Evolutionary conservation across 2,797 vertebrate species (phyloP), one percentile per base, ranked within the genome.

Genomic region (Alcedo atthis): DNA sequence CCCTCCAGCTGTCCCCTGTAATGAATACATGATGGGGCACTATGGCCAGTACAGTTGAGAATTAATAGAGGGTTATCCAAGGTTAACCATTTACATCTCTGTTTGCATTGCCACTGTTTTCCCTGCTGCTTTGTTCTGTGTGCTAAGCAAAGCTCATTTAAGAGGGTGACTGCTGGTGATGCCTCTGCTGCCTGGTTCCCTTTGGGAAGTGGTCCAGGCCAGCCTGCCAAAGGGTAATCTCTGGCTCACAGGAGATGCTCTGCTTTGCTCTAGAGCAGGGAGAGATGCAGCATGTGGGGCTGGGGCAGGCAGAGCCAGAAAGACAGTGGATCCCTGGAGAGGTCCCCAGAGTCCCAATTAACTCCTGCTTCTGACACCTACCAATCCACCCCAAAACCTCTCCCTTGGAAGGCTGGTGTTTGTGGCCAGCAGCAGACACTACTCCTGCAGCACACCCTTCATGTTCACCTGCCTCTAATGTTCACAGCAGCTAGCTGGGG

Each of bases 71-170:
- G 54, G 42, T 51, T 71, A 89, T 75, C 30, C 46, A 54, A 77
- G 88, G 86, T 85, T 93, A 93, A 91, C 61, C 40, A 30, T 58
- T 64, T 20, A 33, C 32, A 80, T 54, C 26, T 1, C 85, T 61
- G 8, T 43, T 91, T 45, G 40, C 66, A 43, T 61, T 51, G 16
- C 68, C 21, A 48, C 13, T 46, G 24, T 51, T 82, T 82, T 80
- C 54, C 35, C 58, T 49, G 77, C 63, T 85, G 48, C 77, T 94
- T 92, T 92, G 73, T 89, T 79, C 85, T 73, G 4, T 35, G 21
- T 64, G 63, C 45, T 51, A 61, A 82, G 32, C 2, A 6, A 63
- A 74, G 68, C n/a, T 89, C 33, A 55, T 62, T 76, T 88, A 64
- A 80, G 54, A 68, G 78, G 33, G 7, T 1, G 0, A 4, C 46